Evolutionary conservation across 2,888 invertebrate species (phyloP).

Genomic region (Melinaea menophilus): DNA sequence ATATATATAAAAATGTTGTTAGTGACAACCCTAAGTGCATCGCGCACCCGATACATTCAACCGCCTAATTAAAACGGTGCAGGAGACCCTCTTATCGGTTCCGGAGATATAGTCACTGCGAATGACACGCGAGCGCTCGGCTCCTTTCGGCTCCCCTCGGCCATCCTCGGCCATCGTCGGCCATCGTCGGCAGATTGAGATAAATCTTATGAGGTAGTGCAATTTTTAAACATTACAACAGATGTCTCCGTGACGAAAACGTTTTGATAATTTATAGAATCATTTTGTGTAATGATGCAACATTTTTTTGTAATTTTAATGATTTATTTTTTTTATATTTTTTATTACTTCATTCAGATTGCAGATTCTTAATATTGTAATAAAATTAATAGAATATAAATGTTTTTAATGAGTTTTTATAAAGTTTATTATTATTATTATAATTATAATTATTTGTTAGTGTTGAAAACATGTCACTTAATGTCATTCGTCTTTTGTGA

Average conservation of each 20-base stretch:
- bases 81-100: conserved; percentile 67
- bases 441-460: too few relatives aligned
- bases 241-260: conserved; percentile 31
- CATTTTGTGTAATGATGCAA: conserved; percentile 12
- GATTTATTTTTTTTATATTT: too few relatives aligned
- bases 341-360: too few relatives aligned
- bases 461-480: too few relatives aligned
- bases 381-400: too few relatives aligned
- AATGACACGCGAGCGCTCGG: conserved; percentile 68
- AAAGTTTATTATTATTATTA: too few relatives aligned
- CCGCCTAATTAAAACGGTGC: conserved; percentile 75
- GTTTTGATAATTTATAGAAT: conserved; percentile 27
- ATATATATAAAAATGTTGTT: neutral
- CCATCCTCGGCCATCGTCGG: conserved; percentile 39
- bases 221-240: conserved; percentile 36
- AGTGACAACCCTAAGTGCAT: conserved; percentile 48
- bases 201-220: conserved; percentile 35
- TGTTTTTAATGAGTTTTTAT: too few relatives aligned
- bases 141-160: conserved; percentile 41
- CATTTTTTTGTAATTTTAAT: too few relatives aligned
- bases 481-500: too few relatives aligned
- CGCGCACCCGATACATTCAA: conserved; percentile 61
- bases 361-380: too few relatives aligned
- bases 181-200: conserved; percentile 32
- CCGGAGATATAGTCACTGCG: conserved; percentile 68